These are phyloP conservation scores for Drosophila algonquin DNA, from an alignment of 2,888 invertebrate genomes.

Conservation along the genomic window DNA sequence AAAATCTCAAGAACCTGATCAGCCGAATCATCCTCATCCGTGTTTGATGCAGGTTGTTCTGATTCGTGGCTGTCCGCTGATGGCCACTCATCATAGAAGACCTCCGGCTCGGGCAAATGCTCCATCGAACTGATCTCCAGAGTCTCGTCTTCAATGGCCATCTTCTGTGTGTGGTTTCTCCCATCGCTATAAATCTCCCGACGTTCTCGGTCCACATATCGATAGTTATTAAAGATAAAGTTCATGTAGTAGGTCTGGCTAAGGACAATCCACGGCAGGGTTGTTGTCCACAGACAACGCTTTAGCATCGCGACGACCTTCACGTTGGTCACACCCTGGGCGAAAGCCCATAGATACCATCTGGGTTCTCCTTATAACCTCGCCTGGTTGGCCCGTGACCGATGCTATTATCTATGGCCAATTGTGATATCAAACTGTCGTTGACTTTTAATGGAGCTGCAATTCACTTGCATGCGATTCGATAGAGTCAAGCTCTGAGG, in stretches of 20 bases:
- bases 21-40: background rate
- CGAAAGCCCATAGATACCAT: slow-evolving; percentile 26
- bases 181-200: background rate
- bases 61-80: background rate
- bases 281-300: slow-evolving; percentile 43
- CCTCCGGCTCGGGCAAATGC: background rate
- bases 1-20: background rate
- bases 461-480: slow-evolving; percentile 10
- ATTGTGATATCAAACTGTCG: background rate
- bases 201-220: background rate
- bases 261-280: slow-evolving; percentile 39
- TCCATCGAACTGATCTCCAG: slow-evolving; percentile 32
- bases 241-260: slow-evolving; percentile 66
- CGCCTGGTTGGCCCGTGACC: slow-evolving; percentile 27
- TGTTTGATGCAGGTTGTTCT: background rate
- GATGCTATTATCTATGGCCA: slow-evolving; percentile 15
- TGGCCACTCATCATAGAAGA: background rate
- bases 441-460: background rate
- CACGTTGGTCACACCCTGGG: slow-evolving; percentile 2
- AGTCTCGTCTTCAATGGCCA: background rate
- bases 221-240: slow-evolving; percentile 63
- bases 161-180: background rate
- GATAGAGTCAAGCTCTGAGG: background rate
- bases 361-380: slow-evolving; percentile 56
- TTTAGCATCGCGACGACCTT: slow-evolving; percentile 19